Conservation (phyloP, 2,888 invertebrate genomes). For the Pammene aurita region DNA sequence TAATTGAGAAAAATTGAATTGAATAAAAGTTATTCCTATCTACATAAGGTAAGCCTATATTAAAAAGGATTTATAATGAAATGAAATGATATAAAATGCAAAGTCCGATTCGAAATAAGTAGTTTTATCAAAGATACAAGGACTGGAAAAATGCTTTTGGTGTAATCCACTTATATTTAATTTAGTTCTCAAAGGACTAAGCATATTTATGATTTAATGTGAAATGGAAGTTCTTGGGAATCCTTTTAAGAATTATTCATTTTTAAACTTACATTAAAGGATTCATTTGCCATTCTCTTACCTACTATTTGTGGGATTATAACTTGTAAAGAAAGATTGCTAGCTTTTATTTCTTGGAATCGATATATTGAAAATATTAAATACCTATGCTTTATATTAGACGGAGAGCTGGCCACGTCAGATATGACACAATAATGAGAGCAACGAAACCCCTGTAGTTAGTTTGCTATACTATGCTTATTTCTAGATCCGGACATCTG, state of each 20-base stretch:
- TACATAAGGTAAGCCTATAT: background rate
- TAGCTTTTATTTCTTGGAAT: background rate
- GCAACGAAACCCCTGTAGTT: too few relatives aligned
- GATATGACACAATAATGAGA: too few relatives aligned
- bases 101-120: background rate
- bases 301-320: background rate
- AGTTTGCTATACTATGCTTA: too few relatives aligned
- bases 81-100: background rate
- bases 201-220: conserved; percentile 5
- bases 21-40: background rate
- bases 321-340: background rate
- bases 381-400: too few relatives aligned
- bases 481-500: too few relatives aligned
- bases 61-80: background rate
- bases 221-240: background rate
- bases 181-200: background rate
- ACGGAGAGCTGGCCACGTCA: too few relatives aligned
- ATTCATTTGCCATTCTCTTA: background rate
- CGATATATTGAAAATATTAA: background rate
- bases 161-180: conserved; percentile 16
- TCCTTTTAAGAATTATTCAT: background rate
- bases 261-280: background rate
- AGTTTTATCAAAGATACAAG: background rate
- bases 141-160: conserved; percentile 5
- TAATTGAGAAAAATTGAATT: too few relatives aligned